Base-by-base conservation (phyloP, 2,888 invertebrate species). In the Psylliodes chrysocephalus region DNA sequence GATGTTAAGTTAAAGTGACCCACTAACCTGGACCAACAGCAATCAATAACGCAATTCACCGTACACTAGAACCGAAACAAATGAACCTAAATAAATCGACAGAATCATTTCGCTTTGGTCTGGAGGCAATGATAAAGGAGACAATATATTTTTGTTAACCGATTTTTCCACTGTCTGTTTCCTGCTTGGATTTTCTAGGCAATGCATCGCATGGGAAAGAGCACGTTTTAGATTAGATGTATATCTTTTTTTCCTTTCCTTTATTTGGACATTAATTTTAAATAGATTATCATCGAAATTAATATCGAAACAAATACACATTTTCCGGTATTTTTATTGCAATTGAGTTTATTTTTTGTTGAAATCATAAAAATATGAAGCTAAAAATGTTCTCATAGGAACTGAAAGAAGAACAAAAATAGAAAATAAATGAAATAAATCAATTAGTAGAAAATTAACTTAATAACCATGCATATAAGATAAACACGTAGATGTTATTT, bases 21-120 rank as follows among this genome's bases (percentile, higher is more conserved):
- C 30, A 65, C 64, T 64, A 67, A 67, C 67, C 64, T 65, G 55
- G 40, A 52, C 54, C 46, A 64, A 67, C 60, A 56, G 33, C 40
- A 63, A 67, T 67, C 67, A 60, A 65, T 67, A 64, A 57, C 49
- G 62, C 51, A 60, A 65, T 65, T 63, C 63, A 54, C 56, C 63
- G 61, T 62, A 52, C 60, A 60, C 53, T 52, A 62, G 60, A 56
- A 46, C 56, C 30, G 60, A 65, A 65, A 67, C 62, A 67, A 67
- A 67, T 64, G 62, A 67, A 59, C 62, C 60, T 52, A 62, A 67
- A 67, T 64, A 64, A 64, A 67, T 64, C 59, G 49, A 53, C 38
- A 59, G 59, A 59, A 59, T 59, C 40, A 59, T 59, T 59, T 59
- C 59, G 51, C 40, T 59, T 59, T 25, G 42, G 59, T 59, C 28